Evolutionary conservation across 2,797 vertebrate species (phyloP).

Genomic region (Poecile montanus): DNA sequence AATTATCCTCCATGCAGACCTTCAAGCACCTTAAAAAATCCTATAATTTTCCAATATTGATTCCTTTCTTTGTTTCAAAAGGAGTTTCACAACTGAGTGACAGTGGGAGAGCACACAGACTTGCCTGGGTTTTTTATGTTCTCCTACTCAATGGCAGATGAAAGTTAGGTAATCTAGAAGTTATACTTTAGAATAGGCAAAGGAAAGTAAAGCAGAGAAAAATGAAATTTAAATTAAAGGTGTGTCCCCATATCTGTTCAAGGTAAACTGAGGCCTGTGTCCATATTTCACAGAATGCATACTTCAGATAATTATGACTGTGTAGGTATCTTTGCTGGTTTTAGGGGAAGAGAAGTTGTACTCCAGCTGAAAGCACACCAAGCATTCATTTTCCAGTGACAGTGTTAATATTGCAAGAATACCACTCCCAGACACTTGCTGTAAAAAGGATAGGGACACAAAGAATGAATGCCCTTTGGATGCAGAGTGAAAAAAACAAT

Average conservation of each 20-base stretch:
- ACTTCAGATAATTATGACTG: neutral
- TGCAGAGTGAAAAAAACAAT: neutral
- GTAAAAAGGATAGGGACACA: neutral
- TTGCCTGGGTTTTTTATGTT: neutral
- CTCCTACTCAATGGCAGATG: neutral
- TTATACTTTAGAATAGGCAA: neutral
- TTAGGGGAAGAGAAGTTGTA: neutral
- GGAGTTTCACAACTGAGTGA: neutral
- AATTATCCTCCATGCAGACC: neutral
- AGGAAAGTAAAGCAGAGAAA: neutral
- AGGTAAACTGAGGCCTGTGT: neutral
- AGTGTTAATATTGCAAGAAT: neutral
- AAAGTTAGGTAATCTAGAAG: neutral
- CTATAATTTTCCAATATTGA: neutral
- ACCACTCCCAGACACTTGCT: neutral
- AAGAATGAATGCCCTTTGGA: neutral
- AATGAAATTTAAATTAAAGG: neutral
- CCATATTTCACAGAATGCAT: neutral
- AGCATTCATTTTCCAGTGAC: neutral
- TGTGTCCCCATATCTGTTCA: neutral
- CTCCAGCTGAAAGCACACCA: neutral
- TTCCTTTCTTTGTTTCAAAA: neutral
- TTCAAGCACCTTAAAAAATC: neutral
- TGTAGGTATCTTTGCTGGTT: neutral
- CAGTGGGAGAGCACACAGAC: neutral